Percentiles rank a stretch among this genome's conserved stretches.
phyloP scores from a whole-genome alignment of 1,140 invertebrate genomes.

The Drosophila ohnishii region DNA sequence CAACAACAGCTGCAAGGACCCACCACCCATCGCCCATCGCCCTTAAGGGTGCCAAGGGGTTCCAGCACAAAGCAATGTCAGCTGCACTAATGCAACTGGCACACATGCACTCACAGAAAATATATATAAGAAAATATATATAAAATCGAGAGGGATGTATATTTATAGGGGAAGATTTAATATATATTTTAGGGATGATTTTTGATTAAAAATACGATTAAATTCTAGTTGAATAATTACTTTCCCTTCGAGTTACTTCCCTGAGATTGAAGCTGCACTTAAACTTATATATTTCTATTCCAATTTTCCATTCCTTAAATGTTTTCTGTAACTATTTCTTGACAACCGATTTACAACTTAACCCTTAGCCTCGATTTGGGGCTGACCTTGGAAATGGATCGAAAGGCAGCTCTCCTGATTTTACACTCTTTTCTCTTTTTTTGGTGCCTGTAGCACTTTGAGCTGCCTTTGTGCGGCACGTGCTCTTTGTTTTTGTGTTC shows the following conservation, averaged over 20 bases:
- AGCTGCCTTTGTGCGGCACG: conserved; percentile 34
- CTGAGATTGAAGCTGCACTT: background rate
- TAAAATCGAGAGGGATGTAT: no score
- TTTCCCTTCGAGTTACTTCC: background rate
- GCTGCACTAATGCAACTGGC: conserved; percentile 43
- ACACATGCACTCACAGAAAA: conserved; percentile 18
- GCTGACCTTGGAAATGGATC: conserved; percentile 5
- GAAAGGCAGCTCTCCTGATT: background rate
- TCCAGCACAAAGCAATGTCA: conserved; percentile 44
- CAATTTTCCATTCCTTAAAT: background rate
- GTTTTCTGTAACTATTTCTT: background rate
- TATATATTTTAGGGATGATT: no score
- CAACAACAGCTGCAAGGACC: conserved; percentile 20
- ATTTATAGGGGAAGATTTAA: no score
- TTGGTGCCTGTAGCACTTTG: conserved; percentile 35
- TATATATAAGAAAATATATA: background rate
- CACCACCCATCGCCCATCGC: background rate
- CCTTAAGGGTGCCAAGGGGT: conserved; percentile 18
- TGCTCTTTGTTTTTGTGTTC: conserved; percentile 34
- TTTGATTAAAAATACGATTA: no score
- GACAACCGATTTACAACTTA: background rate
- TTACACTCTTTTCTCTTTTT: background rate
- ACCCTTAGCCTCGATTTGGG: background rate
- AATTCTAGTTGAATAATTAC: background rate
- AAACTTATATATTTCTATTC: fast-evolving